Evolutionary conservation across 2,888 invertebrate genomes (phyloP).

Genomic region (Caenorhabditis sp.): DNA sequence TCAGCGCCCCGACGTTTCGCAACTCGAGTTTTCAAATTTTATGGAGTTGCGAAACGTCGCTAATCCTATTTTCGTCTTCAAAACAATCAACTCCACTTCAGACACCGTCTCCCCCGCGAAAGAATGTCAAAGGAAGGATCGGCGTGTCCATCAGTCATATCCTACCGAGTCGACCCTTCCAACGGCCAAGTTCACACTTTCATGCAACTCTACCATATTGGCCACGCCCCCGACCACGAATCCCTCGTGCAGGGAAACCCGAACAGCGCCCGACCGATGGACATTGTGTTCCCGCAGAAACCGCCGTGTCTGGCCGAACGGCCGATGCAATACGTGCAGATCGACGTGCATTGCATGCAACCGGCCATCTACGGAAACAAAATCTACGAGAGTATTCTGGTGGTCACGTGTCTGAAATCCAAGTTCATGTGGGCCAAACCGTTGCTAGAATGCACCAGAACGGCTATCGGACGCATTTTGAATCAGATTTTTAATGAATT

Average conservation of each 20-base stretch:
- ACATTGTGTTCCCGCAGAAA: conserved; percentile 59
- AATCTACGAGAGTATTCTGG: conserved; percentile 56
- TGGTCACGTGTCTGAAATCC: conserved; percentile 57
- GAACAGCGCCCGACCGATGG: conserved; percentile 37
- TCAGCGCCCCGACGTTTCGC: too few species aligned
- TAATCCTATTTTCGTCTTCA: neutral
- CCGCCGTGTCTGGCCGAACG: conserved; percentile 55
- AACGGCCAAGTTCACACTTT: conserved; percentile 59
- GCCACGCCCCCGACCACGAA: conserved; percentile 52
- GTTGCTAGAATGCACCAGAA: conserved; percentile 37
- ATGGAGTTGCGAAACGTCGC: neutral
- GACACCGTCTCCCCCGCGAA: conserved; percentile 59
- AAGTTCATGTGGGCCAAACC: conserved; percentile 65
- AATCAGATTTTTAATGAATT: conserved; percentile 64
- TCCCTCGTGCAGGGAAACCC: neutral
- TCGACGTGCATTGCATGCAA: conserved; percentile 67
- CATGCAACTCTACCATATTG: conserved; percentile 68
- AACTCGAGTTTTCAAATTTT: neutral
- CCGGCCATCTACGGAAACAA: conserved; percentile 55
- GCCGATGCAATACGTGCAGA: conserved; percentile 68
- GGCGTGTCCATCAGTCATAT: conserved; percentile 68
- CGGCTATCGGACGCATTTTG: conserved; percentile 36
- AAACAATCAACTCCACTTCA: conserved; percentile 8
- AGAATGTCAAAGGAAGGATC: conserved; percentile 67
- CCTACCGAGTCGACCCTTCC: conserved; percentile 57